Percentiles rank a stretch among this genome's conserved stretches.
These are phyloP conservation scores for Eupristina koningsbergeri DNA, from an alignment of 1,140 invertebrate species.

Conservation along the genomic window DNA sequence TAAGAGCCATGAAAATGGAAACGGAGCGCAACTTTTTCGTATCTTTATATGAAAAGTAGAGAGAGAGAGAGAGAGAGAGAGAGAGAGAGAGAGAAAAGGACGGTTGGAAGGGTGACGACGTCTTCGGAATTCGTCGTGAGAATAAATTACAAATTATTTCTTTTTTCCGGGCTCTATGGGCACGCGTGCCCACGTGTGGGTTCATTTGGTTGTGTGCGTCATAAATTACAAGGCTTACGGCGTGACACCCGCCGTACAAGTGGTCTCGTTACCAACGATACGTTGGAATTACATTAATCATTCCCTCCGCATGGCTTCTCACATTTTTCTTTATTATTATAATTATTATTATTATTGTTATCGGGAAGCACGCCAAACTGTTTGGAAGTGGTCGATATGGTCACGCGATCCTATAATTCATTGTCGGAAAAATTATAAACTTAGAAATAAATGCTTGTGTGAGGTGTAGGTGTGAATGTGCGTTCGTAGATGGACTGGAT, in stretches of 20 bases:
- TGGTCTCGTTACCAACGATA: conserved; percentile 37
- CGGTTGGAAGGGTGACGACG: conserved; percentile 17
- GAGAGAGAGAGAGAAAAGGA: neutral
- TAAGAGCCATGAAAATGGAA: conserved; percentile 3
- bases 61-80: conserved; percentile 5
- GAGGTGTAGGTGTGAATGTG: neutral
- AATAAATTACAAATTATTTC: conserved; percentile 42
- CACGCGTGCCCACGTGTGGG: neutral
- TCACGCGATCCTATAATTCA: conserved; percentile 49
- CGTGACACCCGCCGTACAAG: conserved; percentile 30
- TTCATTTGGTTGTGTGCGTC: neutral
- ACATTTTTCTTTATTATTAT: conserved; percentile 38
- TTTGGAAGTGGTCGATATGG: neutral
- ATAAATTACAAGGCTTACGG: conserved; percentile 41
- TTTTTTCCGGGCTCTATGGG: neutral
- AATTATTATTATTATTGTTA: conserved; percentile 43
- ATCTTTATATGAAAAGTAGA: neutral
- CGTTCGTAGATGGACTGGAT: neutral
- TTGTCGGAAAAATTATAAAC: conserved; percentile 46
- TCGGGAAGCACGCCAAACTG: neutral
- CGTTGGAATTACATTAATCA: conserved; percentile 40
- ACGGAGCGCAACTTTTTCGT: conserved; percentile 17
- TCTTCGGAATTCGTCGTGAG: conserved; percentile 7
- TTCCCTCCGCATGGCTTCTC: neutral
- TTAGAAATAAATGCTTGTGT: neutral